A percentile compares a stretch with the other conserved stretches of the same genome.
Conservation (phyloP, 1,140 invertebrate species). For the Zaprionus kolodkinae region DNA sequence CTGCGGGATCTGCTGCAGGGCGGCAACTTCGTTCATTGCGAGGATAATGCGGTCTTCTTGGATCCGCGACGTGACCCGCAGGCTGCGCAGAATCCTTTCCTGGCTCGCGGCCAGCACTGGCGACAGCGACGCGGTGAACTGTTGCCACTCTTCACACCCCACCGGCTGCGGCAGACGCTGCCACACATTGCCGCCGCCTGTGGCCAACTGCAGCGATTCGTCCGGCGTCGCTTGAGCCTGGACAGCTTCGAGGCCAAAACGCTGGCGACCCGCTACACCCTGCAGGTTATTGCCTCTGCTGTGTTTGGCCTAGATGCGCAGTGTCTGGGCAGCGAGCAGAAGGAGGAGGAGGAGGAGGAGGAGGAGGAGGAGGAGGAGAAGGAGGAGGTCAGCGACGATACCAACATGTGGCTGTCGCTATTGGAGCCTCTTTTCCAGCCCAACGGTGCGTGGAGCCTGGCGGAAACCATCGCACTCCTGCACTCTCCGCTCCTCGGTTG, state of each 20-base stretch:
- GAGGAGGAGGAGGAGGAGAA: neutral
- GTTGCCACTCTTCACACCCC: constrained; percentile 62
- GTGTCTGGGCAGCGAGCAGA: constrained; percentile 16
- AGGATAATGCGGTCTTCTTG: constrained; percentile 58
- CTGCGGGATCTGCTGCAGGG: constrained; percentile 46
- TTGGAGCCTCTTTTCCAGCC: constrained; percentile 56
- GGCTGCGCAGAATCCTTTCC: constrained; percentile 60
- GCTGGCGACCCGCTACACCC: constrained; percentile 52
- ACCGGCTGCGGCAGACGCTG: constrained; percentile 45
- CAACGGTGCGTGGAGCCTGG: constrained; percentile 43
- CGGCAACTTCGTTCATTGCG: constrained; percentile 41
- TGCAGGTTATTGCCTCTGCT: constrained; percentile 65
- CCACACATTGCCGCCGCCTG: constrained; percentile 48
- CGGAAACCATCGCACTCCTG: constrained; percentile 61
- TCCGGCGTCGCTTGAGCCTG: neutral
- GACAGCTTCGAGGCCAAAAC: constrained; percentile 51
- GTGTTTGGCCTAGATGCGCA: constrained; percentile 60
- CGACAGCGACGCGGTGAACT: constrained; percentile 49
- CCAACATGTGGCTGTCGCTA: constrained; percentile 42
- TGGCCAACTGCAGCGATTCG: constrained; percentile 24
- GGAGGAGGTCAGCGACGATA: no score
- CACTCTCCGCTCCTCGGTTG: constrained; percentile 48
- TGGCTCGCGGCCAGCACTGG: constrained; percentile 58
- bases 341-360: neutral
- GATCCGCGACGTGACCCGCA: constrained; percentile 39